These are phyloP conservation scores for Acanthurus tractus DNA, from an alignment of 2,797 vertebrate species.

Conservation along the genomic window DNA sequence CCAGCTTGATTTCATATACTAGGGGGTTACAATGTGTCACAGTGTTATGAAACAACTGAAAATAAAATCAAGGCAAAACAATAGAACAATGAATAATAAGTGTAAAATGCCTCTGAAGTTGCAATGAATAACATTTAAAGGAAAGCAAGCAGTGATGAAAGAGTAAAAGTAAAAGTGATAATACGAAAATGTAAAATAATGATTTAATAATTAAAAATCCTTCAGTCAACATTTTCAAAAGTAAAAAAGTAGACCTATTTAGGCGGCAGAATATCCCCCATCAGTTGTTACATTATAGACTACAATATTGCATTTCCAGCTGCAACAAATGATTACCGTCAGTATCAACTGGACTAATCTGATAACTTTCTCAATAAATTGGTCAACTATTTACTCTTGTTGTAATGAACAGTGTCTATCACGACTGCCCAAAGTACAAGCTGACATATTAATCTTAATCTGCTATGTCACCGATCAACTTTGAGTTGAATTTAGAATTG, in stretches of 20 bases:
- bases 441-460: background rate
- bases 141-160: background rate
- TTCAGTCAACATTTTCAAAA: background rate
- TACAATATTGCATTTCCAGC: background rate
- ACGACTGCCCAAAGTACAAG: background rate
- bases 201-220: background rate
- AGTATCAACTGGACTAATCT: background rate
- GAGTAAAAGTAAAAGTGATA: background rate
- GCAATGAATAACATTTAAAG: conserved; percentile 1
- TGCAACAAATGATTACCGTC: background rate
- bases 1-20: conserved; percentile 31
- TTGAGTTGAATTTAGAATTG: background rate
- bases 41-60: conserved; percentile 23
- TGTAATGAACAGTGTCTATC: background rate
- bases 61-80: conserved; percentile 14
- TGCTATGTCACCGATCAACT: background rate
- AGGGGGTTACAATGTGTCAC: conserved; percentile 17
- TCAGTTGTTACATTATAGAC: background rate
- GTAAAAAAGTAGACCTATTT: background rate
- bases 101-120: conserved; percentile 6
- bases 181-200: background rate
- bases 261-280: background rate
- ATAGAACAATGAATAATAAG: conserved; percentile 12
- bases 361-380: background rate
- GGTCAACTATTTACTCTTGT: background rate